A percentile compares a stretch with the other conserved stretches of the same genome.
phyloP scores from a whole-genome alignment of 2,113 vertebrate species.

The Chaetorhynchus papuensis region DNA sequence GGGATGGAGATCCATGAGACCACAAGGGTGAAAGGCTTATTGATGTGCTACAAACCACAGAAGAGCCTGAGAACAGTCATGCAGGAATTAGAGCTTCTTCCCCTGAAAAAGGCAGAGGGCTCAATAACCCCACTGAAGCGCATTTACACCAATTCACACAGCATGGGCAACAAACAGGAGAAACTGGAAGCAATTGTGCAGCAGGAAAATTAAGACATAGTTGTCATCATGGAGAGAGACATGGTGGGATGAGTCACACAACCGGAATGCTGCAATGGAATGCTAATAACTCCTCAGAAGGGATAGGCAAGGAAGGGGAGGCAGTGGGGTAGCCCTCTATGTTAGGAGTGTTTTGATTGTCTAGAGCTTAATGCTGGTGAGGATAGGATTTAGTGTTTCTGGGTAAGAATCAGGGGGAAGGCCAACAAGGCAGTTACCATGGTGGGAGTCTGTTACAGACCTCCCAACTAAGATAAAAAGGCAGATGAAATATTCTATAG shows the following conservation, averaged over 20 bases:
- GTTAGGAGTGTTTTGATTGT: neutral
- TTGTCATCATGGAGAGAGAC: neutral
- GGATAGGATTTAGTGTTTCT: neutral
- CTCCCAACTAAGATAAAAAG: neutral
- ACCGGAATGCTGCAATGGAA: neutral
- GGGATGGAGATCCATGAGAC: neutral
- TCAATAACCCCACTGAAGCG: neutral
- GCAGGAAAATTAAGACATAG: neutral
- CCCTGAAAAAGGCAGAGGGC: neutral
- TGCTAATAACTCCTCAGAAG: neutral
- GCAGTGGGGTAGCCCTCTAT: rapidly evolving
- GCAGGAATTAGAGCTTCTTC: neutral
- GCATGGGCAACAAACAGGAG: neutral
- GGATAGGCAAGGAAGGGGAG: neutral
- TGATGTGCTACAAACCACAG: neutral
- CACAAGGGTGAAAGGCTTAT: neutral
- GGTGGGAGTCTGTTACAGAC: neutral
- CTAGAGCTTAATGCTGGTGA: neutral
- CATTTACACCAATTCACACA: neutral
- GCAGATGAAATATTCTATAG: neutral
- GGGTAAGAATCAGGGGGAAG: neutral
- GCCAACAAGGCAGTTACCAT: neutral
- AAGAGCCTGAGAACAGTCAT: neutral
- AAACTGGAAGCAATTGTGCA: neutral
- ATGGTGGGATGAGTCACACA: neutral